These are phyloP conservation scores for Therioaphis trifolii DNA, from an alignment of 2,888 invertebrate species.

Conservation along the genomic window DNA sequence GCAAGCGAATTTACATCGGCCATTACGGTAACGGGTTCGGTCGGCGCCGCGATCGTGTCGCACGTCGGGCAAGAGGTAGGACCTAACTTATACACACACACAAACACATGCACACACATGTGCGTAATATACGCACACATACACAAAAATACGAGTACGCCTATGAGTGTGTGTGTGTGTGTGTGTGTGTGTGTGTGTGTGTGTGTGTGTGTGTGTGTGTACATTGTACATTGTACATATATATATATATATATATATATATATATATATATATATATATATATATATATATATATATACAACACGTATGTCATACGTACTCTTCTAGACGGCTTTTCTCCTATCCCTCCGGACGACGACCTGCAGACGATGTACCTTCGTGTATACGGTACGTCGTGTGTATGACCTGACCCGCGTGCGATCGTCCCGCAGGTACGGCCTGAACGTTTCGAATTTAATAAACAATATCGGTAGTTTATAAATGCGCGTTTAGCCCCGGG, in stretches of 20 bases:
- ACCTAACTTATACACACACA: not conserved
- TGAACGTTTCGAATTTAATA: not conserved
- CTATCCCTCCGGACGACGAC: not conserved
- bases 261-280: too few species aligned
- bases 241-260: too few species aligned
- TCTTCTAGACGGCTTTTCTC: constrained; percentile 10
- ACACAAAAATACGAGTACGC: too few species aligned
- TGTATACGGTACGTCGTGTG: too few species aligned
- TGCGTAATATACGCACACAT: too few species aligned
- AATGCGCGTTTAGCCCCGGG: not conserved
- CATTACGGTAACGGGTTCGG: constrained; percentile 52
- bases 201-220: too few species aligned
- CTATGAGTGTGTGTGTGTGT: too few species aligned
- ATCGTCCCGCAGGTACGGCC: not conserved
- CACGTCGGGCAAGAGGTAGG: not conserved
- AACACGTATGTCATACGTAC: not conserved
- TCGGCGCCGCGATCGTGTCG: not conserved
- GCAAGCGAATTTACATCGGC: constrained; percentile 55
- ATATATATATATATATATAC: too few species aligned
- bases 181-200: too few species aligned
- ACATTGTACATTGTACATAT: not conserved
- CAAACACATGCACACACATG: not conserved
- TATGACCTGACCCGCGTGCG: too few species aligned
- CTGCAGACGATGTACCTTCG: too few species aligned
- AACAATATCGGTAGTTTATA: not conserved